These are phyloP conservation scores for Agrotis exclamationis DNA, from an alignment of 2,888 invertebrate species.

Conservation along the genomic window DNA sequence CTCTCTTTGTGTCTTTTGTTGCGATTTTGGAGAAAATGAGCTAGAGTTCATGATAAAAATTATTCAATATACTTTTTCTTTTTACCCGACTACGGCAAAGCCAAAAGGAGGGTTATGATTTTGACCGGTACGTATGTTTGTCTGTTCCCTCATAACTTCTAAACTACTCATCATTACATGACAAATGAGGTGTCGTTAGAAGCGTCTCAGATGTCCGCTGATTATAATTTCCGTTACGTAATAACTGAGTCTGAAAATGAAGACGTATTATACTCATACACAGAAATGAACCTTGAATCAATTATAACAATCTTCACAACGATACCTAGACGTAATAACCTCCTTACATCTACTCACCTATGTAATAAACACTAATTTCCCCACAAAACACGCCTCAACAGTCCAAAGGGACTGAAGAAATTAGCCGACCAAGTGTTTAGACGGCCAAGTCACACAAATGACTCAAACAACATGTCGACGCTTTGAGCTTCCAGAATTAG, in stretches of 20 bases:
- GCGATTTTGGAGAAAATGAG: no score
- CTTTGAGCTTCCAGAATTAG: constrained; percentile 54
- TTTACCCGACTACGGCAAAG: no score
- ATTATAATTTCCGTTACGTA: no score
- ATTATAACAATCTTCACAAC: neutral
- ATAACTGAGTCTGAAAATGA: neutral
- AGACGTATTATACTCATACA: neutral
- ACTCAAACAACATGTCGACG: constrained; percentile 54
- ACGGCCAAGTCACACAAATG: constrained; percentile 50
- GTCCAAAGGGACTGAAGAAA: constrained; percentile 48
- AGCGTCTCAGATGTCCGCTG: no score
- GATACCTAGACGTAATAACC: neutral
- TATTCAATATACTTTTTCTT: no score
- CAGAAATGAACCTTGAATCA: constrained; percentile 7
- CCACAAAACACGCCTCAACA: constrained; percentile 29
- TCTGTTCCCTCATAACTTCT: no score
- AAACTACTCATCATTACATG: no score
- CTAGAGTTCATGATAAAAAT: no score
- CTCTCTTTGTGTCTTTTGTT: neutral
- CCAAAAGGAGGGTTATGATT: no score
- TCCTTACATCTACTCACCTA: neutral
- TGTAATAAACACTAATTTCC: constrained; percentile 21
- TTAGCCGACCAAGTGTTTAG: constrained; percentile 50
- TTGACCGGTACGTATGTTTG: no score
- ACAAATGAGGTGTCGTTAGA: no score